A percentile compares a stretch with the other conserved stretches of the same genome.
phyloP scores from a whole-genome alignment of 2,888 invertebrate genomes.

The Ochropleura leucogaster region DNA sequence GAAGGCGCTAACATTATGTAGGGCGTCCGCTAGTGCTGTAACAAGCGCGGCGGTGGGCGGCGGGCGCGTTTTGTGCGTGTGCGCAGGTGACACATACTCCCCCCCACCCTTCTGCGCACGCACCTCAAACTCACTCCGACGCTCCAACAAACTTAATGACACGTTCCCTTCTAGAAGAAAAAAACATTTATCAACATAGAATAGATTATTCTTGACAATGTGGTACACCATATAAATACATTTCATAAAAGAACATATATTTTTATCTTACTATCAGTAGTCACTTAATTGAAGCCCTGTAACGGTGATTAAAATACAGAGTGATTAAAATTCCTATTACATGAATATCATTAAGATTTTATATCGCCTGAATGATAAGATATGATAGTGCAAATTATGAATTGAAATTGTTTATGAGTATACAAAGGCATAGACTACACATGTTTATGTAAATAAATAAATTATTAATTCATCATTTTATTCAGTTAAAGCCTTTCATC shows the following conservation, averaged over 20 bases:
- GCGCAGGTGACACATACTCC: slow-evolving; percentile 72
- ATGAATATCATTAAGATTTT: slow-evolving; percentile 37
- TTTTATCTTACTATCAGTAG: slow-evolving; percentile 29
- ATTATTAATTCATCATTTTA: not conserved
- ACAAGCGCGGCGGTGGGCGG: slow-evolving; percentile 80
- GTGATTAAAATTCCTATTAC: slow-evolving; percentile 50
- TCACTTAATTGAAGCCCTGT: slow-evolving; percentile 26
- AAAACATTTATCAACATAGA: slow-evolving; percentile 25
- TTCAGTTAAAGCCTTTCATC: not conserved
- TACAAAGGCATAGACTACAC: not conserved
- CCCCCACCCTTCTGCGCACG: slow-evolving; percentile 81
- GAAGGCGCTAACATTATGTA: slow-evolving; percentile 80
- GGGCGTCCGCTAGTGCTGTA: slow-evolving; percentile 75
- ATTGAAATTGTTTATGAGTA: slow-evolving; percentile 10
- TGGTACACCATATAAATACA: too few species aligned
- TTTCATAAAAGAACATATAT: too few species aligned
- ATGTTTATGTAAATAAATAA: too few species aligned
- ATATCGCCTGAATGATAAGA: slow-evolving; percentile 31
- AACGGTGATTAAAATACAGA: slow-evolving; percentile 43
- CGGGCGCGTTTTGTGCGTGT: slow-evolving; percentile 62
- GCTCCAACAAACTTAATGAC: slow-evolving; percentile 80
- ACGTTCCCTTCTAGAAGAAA: slow-evolving; percentile 82
- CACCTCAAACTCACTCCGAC: slow-evolving; percentile 82
- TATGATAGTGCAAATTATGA: slow-evolving; percentile 18
- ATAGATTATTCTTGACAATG: too few species aligned